Base-by-base conservation (phyloP, 2,113 vertebrate species). In the Muscicapa adusta region DNA sequence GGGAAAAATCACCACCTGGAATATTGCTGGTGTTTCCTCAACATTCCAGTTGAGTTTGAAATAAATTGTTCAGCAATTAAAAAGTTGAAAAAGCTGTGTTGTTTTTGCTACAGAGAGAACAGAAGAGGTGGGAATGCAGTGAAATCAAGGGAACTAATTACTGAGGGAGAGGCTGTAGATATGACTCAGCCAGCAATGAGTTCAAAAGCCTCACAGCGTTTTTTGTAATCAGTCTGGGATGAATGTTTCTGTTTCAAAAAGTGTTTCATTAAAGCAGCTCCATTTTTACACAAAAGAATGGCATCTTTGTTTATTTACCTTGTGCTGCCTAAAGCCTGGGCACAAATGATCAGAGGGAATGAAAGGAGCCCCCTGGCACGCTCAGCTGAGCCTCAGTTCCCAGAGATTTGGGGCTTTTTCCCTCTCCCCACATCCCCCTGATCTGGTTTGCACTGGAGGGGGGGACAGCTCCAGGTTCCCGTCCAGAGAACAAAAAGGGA, bases 191-290 rank as follows among this genome's bases (percentile, higher is more conserved):
- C 25, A 93, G 75, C 78, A 62, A 9, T 1, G 88, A 85, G 82
- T 79, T 81, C 89, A 88, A 78, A 96, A 94, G 78, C 78, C 91
- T 90, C 19, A 16, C 65, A 80, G 54, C 0, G 0, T 65, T 96
- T 79, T 90, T 38, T 88, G 57, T 16, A 60, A 94, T 89, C 92
- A 73, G 36, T n/a, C 80, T 28, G 50, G 85, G 91, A 65, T 66
- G 63, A 89, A 88, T 73, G 90, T 88, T 89, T 65, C 78, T 88
- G 78, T 91, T 95, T 90, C 89, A 40, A 68, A 74, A 90, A 88
- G 67, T n/a, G 61, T 89, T 93, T 91, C 92, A 88, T 91, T 94
- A 95, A 95, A 94, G 68, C 82, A 81, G 94, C 79, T 96, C 90
- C 51, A 19, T 73, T 93, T 95, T 74, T 77, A 80, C 86, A 92